These are phyloP conservation scores for Onchidella celtica DNA, from an alignment of 2,888 invertebrate genomes.

Conservation along the genomic window DNA sequence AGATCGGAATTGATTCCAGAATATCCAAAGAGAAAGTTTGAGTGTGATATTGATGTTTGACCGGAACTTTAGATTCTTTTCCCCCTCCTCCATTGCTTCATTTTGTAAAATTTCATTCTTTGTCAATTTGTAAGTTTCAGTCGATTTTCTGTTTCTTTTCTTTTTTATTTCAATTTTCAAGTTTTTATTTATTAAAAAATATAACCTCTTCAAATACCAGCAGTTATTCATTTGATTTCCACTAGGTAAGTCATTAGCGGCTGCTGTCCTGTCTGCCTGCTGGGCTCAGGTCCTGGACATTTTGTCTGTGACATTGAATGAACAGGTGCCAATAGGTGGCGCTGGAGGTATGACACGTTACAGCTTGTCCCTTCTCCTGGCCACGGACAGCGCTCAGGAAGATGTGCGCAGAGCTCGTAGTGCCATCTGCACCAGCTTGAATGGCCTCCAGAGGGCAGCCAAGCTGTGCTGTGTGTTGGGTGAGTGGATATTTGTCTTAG, in stretches of 20 bases:
- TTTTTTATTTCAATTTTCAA: too few species aligned
- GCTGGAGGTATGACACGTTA: slow-evolving; percentile 73
- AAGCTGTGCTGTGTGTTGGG: slow-evolving; percentile 92
- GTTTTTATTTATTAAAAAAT: too few species aligned
- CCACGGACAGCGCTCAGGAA: slow-evolving; percentile 81
- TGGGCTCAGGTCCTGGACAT: slow-evolving; percentile 96
- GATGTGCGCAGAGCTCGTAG: slow-evolving; percentile 84
- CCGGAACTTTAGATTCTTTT: too few species aligned
- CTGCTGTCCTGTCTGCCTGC: slow-evolving; percentile 90
- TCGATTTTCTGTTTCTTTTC: too few species aligned
- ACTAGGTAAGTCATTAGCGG: slow-evolving; percentile 79
- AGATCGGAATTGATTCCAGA: too few species aligned
- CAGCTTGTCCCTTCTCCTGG: slow-evolving; percentile 80
- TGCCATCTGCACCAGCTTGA: slow-evolving; percentile 91
- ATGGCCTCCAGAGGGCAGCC: slow-evolving; percentile 95
- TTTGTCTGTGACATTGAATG: slow-evolving; percentile 87
- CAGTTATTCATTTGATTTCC: too few species aligned
- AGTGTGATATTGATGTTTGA: too few species aligned
- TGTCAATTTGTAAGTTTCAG: too few species aligned
- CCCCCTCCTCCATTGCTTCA: too few species aligned
- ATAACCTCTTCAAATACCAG: too few species aligned
- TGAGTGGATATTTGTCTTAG: slow-evolving; percentile 65
- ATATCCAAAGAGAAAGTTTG: too few species aligned
- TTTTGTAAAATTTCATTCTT: too few species aligned
- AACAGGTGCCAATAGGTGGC: slow-evolving; percentile 78